Base-by-base conservation (phyloP, 1,140 invertebrate species). In the Eulimnadia texana region DNA sequence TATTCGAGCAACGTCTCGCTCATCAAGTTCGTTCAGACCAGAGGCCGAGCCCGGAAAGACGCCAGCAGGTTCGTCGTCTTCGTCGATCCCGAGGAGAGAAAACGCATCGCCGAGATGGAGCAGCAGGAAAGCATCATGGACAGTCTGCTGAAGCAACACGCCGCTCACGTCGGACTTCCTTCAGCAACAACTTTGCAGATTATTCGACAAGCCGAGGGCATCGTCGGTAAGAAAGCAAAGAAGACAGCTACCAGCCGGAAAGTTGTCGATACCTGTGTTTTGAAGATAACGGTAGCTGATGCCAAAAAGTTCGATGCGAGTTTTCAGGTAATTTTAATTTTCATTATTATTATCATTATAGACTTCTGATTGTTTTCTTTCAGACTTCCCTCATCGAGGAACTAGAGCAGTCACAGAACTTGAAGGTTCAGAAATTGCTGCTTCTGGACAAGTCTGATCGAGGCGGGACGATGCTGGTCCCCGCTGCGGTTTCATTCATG, bases 101-200 rank as follows among this genome's bases (percentile, higher is more conserved):
- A 25, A n/a, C 6, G 22, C 24, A 58, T 58, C 13, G 22, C 11
- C 11, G 16, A 54, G 52, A 23, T 54, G 52, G 52, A 54, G 20
- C 1, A 23, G 20, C 22, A 54, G 52, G 52, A 54, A 27, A 11
- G 52, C 11, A 54, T 54, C 52, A 54, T 54, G 52, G 52, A 54
- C 52, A 20, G 20, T 13, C 2, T 54, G 16, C 52, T 54, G 1
- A 54, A 27, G 2, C 22, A 20, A 22, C 52, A 54, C 52, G 1
- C 11, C 11, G 1, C 11, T 16, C 22, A 27, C 52, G 11, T 23
- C 2, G 52, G 52, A 54, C 25, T 13, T 54, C 25, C 11, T 54
- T 22, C 22, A 54, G 25, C 22, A 3, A n/a, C n/a, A n/a, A n/a
- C n/a, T n/a, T n/a, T n/a, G n/a, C n/a, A n/a, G n/a, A n/a, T n/a